Evolutionary conservation across 1,140 invertebrate genomes (phyloP), one percentile per base, ranked within the genome.

Genomic region (Drosophila sproati): DNA sequence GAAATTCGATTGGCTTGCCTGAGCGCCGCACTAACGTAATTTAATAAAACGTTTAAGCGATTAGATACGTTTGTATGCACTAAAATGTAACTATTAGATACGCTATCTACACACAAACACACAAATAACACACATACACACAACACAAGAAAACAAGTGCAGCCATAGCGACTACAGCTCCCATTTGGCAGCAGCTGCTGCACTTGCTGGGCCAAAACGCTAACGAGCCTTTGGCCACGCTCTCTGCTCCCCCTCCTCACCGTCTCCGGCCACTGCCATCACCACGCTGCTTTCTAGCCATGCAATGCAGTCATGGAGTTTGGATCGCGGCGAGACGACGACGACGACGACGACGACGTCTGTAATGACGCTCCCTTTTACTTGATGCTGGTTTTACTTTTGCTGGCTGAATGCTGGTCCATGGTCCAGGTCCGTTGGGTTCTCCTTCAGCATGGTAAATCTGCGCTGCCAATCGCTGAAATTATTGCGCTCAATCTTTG

Each of bases 61-160:
- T 91, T 91, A 91, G 87, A 91, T 91, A 91, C 87, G 87, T 91
- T 91, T 91, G 87, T 91, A 74, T 91, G 80, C 87, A 88, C 82
- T 91, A 78, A 91, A 88, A 88, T 88, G 85, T 88, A 88, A 89
- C 85, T 85, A 88, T 88, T 88, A 88, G 80, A 89, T 88, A 88
- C 85, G 85, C 85, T 88, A 88, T 88, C 85, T 80, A 72, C 55
- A 60, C 61, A 87, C 62, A 78, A 60, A 70, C 60, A 54, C 79
- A 74, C 50, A 68, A 47, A 20, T 20, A 20, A 62, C 41, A 51
- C 5, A 55, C 39, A 76, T 5, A 77, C 39, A 66, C 54, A 77
- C 20, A 69, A 82, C 8, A 47, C 29, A 57, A 51, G 32, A 55
- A 51, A 71, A 75, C 83, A 88, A 88, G 83, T 88, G 83, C 83